Percentiles rank a stretch among this genome's conserved stretches.
These are phyloP conservation scores for Rhamnusium bicolor DNA, from an alignment of 2,888 invertebrate species.

Conservation along the genomic window DNA sequence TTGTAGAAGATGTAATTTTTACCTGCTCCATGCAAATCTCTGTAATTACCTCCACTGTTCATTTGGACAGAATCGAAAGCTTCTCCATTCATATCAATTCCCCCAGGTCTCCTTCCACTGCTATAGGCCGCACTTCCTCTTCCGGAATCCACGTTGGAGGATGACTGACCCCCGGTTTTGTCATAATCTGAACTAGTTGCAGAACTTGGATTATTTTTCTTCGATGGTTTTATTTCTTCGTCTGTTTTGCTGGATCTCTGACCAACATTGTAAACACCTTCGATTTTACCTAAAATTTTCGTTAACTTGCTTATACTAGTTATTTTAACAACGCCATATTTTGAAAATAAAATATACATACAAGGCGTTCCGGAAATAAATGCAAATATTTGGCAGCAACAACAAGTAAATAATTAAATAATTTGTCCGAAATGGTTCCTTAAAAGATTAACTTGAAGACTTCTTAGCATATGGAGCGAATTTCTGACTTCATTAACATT, in stretches of 20 bases:
- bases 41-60: conserved; percentile 55
- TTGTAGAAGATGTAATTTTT: conserved; percentile 4
- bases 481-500: too few relatives aligned
- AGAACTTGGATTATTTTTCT: conserved; percentile 74
- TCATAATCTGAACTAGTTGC: conserved; percentile 83
- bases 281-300: conserved; percentile 66
- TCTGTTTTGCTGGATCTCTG: conserved; percentile 71
- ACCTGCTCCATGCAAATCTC: conserved; percentile 53
- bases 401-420: too few relatives aligned
- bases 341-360: too few relatives aligned
- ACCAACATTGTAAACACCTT: conserved; percentile 76
- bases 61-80: conserved; percentile 72
- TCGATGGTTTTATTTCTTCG: conserved; percentile 65
- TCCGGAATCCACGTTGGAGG: conserved; percentile 85
- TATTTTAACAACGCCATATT: too few relatives aligned
- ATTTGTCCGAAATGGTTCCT: too few relatives aligned
- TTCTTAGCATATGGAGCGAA: too few relatives aligned
- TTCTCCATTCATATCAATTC: conserved; percentile 75
- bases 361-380: too few relatives aligned
- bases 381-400: too few relatives aligned
- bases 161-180: conserved; percentile 82
- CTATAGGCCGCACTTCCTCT: conserved; percentile 87
- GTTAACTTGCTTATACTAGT: too few relatives aligned
- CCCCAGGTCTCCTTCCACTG: conserved; percentile 77
- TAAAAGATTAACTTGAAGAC: too few relatives aligned